Evolutionary conservation across 2,888 invertebrate species (phyloP), one percentile per base, ranked within the genome.

Genomic region (Polyploca ridens): DNA sequence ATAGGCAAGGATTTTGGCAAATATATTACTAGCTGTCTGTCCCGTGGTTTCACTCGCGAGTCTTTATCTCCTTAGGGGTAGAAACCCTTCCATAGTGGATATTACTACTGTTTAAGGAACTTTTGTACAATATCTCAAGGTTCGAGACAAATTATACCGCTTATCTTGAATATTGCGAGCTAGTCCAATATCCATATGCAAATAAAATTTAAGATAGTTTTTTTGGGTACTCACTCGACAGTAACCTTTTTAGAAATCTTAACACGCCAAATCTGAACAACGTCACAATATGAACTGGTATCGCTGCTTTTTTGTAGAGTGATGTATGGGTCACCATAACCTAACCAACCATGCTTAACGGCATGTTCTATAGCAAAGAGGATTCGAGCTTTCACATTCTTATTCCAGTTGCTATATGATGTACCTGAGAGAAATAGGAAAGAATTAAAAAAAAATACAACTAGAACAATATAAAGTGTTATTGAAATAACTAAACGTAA

Each of bases 221-320:
- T 33, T 58, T 10, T 11, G 44, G 16, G 33, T 67, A 84, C 89
- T 86, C 60, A 90, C 90, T 84, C 85, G 5, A 90, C 75, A 8
- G 69, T 63, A 4, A 71, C 38, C 49, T 80, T 88, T 65, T 81
- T 84, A 0, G 73, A 68, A 4, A 81, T 75, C 58, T 71, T 76
- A 7, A 88, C 85, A 14, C 65, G 76, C 80, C 81, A 83, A 2
- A 85, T 59, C 11, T 78, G 71, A 38, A 90, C 81, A 46, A 77
- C 77, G 66, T 91, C 90, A 61, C 90, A 90, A 69, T 79, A 91
- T 4, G 84, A 83, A 63, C 86, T 88, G 35, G 74, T 73, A 16
- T 90, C 88, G 0, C 75, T 63, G 0, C 81, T 81, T 54, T 87
- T 83, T 61, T 87, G 83, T 0, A 92, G 73, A 0, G 84, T 80